Evolutionary conservation across 2,888 invertebrate species (phyloP).

Genomic region (Caenorhabditis virilis): DNA sequence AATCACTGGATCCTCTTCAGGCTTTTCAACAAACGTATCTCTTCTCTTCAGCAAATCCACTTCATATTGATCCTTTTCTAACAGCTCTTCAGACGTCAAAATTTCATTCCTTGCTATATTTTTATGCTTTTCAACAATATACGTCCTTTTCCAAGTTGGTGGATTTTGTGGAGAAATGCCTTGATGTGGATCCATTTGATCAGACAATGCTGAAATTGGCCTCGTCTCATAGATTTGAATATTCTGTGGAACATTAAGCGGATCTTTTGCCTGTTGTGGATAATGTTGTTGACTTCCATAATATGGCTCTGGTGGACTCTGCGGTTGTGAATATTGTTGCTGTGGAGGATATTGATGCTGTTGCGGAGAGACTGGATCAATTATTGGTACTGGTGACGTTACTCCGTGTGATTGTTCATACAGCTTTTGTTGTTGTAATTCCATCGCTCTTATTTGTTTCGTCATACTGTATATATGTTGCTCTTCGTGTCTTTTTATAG

Average conservation of each 20-base stretch:
- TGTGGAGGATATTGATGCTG: constrained; percentile 7
- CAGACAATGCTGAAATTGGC: constrained; percentile 59
- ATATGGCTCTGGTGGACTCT: not conserved
- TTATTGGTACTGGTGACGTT: constrained; percentile 51
- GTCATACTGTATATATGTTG: constrained; percentile 46
- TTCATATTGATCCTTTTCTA: constrained; percentile 64
- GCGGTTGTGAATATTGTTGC: constrained; percentile 9
- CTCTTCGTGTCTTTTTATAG: constrained; percentile 56
- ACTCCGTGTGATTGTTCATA: constrained; percentile 54
- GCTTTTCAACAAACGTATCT: constrained; percentile 66
- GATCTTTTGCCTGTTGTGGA: constrained; percentile 11
- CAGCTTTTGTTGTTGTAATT: constrained; percentile 54
- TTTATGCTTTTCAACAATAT: constrained; percentile 51
- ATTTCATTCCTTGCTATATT: constrained; percentile 65
- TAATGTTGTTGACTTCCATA: not conserved
- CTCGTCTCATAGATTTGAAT: constrained; percentile 65
- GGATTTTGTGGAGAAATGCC: not conserved
- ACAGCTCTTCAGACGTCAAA: constrained; percentile 63
- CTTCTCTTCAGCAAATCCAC: constrained; percentile 65
- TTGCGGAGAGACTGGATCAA: constrained; percentile 16
- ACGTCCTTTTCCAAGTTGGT: constrained; percentile 50
- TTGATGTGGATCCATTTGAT: constrained; percentile 27
- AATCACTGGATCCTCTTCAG: constrained; percentile 54
- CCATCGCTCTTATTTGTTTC: constrained; percentile 60
- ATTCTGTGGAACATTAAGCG: constrained; percentile 23